Base-by-base conservation (phyloP, 2,888 invertebrate species). In the Herminia tarsipennalis region DNA sequence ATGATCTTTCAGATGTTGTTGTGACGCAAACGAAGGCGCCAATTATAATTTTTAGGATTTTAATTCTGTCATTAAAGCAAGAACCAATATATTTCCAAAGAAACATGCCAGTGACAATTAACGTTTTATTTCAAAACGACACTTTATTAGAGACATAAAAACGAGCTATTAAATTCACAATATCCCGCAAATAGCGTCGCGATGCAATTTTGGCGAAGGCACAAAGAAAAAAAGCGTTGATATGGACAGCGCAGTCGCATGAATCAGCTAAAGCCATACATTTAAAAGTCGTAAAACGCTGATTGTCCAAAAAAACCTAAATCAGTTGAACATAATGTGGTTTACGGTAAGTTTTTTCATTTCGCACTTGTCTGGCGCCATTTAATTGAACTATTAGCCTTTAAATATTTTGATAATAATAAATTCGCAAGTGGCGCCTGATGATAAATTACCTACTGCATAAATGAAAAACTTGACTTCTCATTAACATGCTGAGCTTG, bases 291-390 rank as follows among this genome's bases (percentile, higher is more conserved):
- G 34, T 62, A 61, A 62, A 41, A 53, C 37, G 32, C 48, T 38
- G 42, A 48, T 43, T 42, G 38, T 41, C 9, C 53, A 47, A 47
- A 45, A 50, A 45, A 49, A 18, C 17, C 42, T 20, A 50, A 62
- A 46, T 42, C 43, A 46, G 40, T 47, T 52, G 18, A 57, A 38
- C 32, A 50, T 52, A 51, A 57, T 56, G 42, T 48, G 22, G 39
- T 48, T 43, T 57, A 56, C 43, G 55, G 48, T 33, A 37, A 58
- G 57, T 60, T 66, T 64, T 49, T 61, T 58, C 36, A 56, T 41
- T 54, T 46, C 18, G 42, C 36, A 66, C 63, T 56, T 35, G 53
- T 61, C 66, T 73, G 76, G 76, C 76, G 75, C 75, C 75, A 68
- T 61, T 64, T 75, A 61, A 70, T 70, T 68, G 35, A 61, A 44